Evolutionary conservation across 2,113 vertebrate genomes (phyloP).

Genomic region (Murina feae): DNA sequence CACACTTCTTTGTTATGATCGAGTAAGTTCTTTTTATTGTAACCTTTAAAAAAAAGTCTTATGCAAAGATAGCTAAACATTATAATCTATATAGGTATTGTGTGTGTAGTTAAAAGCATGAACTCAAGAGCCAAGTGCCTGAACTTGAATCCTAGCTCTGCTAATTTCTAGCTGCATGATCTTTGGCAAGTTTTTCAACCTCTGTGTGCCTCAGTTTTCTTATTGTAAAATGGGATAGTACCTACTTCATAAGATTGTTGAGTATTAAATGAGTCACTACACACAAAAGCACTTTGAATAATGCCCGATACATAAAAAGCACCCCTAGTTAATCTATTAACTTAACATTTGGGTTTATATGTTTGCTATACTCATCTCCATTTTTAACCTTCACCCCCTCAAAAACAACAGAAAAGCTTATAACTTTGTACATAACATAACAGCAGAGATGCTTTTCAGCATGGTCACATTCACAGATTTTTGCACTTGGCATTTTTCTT

Average conservation of each 20-base stretch:
- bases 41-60: constrained; percentile 39
- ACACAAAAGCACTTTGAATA: constrained; percentile 30
- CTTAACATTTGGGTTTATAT: constrained; percentile 25
- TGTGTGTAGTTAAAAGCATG: constrained; percentile 46
- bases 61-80: constrained; percentile 38
- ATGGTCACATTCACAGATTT: constrained; percentile 35
- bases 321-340: background rate
- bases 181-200: constrained; percentile 41
- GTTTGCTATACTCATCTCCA: background rate
- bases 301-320: background rate
- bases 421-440: background rate
- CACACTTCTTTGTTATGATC: constrained; percentile 96
- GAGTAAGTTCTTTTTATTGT: constrained; percentile 85
- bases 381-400: background rate
- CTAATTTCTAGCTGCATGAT: constrained; percentile 45
- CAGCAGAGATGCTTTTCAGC: constrained; percentile 2
- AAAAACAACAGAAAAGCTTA: background rate
- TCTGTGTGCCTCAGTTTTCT: constrained; percentile 52
- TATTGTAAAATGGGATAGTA: constrained; percentile 20
- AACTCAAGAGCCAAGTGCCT: constrained; percentile 32
- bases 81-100: constrained; percentile 33
- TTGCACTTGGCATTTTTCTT: constrained; percentile 41
- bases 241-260: constrained; percentile 24
- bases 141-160: constrained; percentile 52
- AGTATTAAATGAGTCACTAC: constrained; percentile 23